phyloP scores from a whole-genome alignment of 1,140 invertebrate species.

The Coelopa frigida region DNA sequence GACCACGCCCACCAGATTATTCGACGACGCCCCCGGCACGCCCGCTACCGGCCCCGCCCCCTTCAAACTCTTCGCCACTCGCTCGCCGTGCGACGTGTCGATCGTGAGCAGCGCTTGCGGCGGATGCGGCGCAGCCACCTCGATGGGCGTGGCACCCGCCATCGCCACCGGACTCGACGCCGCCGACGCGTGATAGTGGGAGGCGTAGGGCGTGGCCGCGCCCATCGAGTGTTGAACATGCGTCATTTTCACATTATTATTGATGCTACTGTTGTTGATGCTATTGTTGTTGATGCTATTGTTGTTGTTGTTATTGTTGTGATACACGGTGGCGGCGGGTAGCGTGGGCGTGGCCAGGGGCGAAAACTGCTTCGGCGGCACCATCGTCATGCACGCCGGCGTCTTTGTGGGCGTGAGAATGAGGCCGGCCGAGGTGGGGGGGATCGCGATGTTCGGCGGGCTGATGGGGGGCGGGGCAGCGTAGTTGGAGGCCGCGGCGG shows the following conservation, averaged over 20 bases:
- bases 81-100: conserved; percentile 25
- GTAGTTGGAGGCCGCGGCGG: conserved; percentile 20
- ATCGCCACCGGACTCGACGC: background rate
- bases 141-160: too few relatives aligned
- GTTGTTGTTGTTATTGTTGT: conserved; percentile 5
- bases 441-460: conserved; percentile 25
- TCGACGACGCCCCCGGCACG: background rate
- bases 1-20: background rate
- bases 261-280: conserved; percentile 8
- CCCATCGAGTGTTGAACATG: too few relatives aligned
- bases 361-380: conserved; percentile 30
- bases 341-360: conserved; percentile 5
- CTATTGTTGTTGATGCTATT: conserved; percentile 3
- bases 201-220: background rate
- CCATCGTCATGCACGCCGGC: conserved; percentile 22
- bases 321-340: too few relatives aligned
- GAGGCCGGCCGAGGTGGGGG: conserved; percentile 21
- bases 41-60: conserved; percentile 12
- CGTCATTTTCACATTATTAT: too few relatives aligned
- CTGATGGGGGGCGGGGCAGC: conserved; percentile 22
- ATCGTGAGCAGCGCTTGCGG: conserved; percentile 25
- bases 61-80: conserved; percentile 18
- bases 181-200: background rate
- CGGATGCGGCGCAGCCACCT: too few relatives aligned
- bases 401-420: conserved; percentile 33